Conservation (phyloP, 1,140 invertebrate genomes). For the Ceratina australensis region DNA sequence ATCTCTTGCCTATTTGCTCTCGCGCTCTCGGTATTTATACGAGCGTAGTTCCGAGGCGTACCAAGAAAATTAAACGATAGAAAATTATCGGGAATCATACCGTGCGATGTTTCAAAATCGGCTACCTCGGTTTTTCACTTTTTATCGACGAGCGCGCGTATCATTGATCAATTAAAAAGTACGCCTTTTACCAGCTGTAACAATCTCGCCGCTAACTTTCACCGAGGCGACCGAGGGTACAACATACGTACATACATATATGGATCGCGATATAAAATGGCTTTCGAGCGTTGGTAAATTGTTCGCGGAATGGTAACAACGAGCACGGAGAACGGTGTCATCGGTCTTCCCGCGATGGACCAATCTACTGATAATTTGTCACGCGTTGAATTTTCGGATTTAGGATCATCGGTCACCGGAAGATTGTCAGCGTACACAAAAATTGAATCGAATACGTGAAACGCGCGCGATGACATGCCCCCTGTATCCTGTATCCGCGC, state of each 20-base stretch:
- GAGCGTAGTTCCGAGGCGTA: background rate
- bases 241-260: background rate
- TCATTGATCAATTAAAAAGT: too few relatives aligned
- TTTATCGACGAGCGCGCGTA: too few relatives aligned
- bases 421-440: conserved; percentile 31
- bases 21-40: background rate
- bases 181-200: too few relatives aligned
- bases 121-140: too few relatives aligned
- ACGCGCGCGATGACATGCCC: conserved; percentile 30
- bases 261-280: background rate
- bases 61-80: background rate
- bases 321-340: background rate
- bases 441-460: conserved; percentile 41
- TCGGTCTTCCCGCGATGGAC: conserved; percentile 24
- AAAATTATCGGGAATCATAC: too few relatives aligned
- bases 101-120: too few relatives aligned
- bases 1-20: background rate
- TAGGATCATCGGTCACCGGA: conserved; percentile 31
- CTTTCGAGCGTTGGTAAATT: conserved; percentile 2
- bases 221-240: too few relatives aligned
- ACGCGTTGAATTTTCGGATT: background rate
- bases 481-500: conserved; percentile 45
- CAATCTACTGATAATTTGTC: conserved; percentile 58
- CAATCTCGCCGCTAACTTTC: too few relatives aligned
- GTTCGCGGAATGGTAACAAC: conserved; percentile 21